A percentile compares a stretch with the other conserved stretches of the same genome.
Evolutionary conservation across 1,140 invertebrate species (phyloP).

Genomic region (Drosophila orosa): DNA sequence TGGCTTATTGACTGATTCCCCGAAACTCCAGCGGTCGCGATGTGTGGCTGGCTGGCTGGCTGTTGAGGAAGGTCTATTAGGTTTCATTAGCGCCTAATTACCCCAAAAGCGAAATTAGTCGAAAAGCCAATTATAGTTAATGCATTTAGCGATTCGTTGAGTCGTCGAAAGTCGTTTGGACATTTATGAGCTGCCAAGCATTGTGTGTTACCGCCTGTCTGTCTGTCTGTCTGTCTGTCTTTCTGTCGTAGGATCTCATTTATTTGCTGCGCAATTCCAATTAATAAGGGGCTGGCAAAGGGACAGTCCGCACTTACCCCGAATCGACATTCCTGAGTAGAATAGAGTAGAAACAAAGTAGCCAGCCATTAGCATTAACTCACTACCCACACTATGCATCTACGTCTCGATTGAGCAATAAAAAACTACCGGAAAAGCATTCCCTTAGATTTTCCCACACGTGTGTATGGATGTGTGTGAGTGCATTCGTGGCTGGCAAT

Average conservation of each 20-base stretch:
- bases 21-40: constrained; percentile 41
- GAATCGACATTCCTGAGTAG: constrained; percentile 12
- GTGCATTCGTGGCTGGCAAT: constrained; percentile 63
- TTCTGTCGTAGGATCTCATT: not conserved
- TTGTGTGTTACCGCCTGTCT: constrained; percentile 47
- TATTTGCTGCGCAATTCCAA: constrained; percentile 37
- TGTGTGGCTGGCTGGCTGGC: constrained; percentile 39
- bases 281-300: constrained; percentile 31
- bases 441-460: constrained; percentile 67
- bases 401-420: constrained; percentile 67
- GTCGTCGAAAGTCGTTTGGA: constrained; percentile 24
- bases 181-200: constrained; percentile 51
- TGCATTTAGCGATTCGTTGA: constrained; percentile 55
- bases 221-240: not conserved
- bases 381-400: not conserved
- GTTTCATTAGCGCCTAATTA: constrained; percentile 78
- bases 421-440: constrained; percentile 75
- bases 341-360: constrained; percentile 44
- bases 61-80: constrained; percentile 47
- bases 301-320: not conserved
- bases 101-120: constrained; percentile 74
- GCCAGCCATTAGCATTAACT: constrained; percentile 37
- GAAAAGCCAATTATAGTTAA: constrained; percentile 78
- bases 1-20: constrained; percentile 61
- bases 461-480: constrained; percentile 36